Conservation (phyloP, 2,797 vertebrate genomes). For the Hozukius guyotensis region DNA sequence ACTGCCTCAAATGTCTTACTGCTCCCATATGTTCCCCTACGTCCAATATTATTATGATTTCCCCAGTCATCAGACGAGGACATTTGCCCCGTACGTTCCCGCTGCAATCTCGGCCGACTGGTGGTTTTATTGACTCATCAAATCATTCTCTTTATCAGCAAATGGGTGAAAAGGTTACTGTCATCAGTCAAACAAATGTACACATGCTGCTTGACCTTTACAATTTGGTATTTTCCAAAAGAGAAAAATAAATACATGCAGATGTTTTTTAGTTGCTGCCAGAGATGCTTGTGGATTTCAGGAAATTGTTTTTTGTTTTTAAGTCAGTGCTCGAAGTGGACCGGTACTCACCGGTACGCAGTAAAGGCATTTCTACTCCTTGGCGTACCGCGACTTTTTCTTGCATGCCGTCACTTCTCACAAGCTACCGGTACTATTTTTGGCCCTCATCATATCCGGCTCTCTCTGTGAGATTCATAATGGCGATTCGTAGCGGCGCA, state of each 20-base stretch:
- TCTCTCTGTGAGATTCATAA: too few relatives aligned
- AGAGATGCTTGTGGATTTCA: not conserved
- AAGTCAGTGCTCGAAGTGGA: too few relatives aligned
- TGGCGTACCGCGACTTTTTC: too few relatives aligned
- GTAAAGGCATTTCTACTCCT: too few relatives aligned
- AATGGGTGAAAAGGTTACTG: not conserved
- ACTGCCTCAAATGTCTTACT: conserved; percentile 29
- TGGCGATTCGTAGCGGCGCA: too few relatives aligned
- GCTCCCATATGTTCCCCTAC: conserved; percentile 33
- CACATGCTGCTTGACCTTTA: not conserved
- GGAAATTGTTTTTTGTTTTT: not conserved
- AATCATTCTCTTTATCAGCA: conserved; percentile 8
- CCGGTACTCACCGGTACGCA: too few relatives aligned
- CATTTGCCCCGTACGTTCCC: conserved; percentile 3
- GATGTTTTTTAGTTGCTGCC: not conserved
- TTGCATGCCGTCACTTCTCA: too few relatives aligned
- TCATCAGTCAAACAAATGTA: not conserved
- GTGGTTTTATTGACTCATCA: conserved; percentile 39
- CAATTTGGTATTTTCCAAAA: not conserved
- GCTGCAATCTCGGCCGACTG: not conserved
- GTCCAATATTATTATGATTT: conserved; percentile 36
- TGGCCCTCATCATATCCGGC: too few relatives aligned
- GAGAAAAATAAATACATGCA: not conserved
- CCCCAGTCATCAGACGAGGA: conserved; percentile 29
- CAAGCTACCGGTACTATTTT: too few relatives aligned